These are phyloP conservation scores for Nycticryphes semicollaris DNA, from an alignment of 2,113 vertebrate genomes.

Conservation along the genomic window DNA sequence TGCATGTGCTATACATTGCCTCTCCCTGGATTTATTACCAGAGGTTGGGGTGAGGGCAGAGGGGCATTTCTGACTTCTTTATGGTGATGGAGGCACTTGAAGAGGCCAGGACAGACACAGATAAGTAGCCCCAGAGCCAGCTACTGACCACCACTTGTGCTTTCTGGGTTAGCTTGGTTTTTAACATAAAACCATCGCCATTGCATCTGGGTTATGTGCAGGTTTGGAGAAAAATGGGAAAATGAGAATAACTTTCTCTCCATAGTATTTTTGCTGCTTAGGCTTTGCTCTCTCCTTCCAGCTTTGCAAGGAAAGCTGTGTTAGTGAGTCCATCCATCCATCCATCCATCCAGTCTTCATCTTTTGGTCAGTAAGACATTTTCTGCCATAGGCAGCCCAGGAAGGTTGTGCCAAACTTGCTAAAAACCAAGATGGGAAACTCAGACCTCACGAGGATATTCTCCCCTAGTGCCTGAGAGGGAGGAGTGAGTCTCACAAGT, in stretches of 20 bases:
- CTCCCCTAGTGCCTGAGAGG: background rate
- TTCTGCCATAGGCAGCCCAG: background rate
- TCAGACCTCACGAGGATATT: background rate
- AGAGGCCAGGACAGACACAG: slow-evolving; percentile 21
- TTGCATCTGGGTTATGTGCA: background rate
- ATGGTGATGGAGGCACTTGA: slow-evolving; percentile 50
- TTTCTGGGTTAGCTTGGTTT: background rate
- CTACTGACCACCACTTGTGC: slow-evolving; percentile 3
- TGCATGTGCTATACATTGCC: background rate
- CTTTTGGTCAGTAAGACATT: background rate
- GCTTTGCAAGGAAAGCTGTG: background rate
- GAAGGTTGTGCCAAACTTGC: background rate
- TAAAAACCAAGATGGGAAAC: background rate
- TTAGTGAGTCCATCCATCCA: background rate
- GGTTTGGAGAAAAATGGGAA: background rate
- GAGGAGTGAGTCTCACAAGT: background rate
- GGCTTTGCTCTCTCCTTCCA: background rate
- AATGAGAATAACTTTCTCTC: background rate
- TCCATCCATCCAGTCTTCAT: background rate
- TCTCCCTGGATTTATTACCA: slow-evolving; percentile 42
- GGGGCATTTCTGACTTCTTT: slow-evolving; percentile 53
- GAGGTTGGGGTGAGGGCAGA: slow-evolving; percentile 54
- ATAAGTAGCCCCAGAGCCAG: slow-evolving; percentile 1
- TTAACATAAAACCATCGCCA: background rate
- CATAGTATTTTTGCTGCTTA: background rate